Base-by-base conservation (phyloP, 2,113 vertebrate genomes). In the Alosa alosa region DNA sequence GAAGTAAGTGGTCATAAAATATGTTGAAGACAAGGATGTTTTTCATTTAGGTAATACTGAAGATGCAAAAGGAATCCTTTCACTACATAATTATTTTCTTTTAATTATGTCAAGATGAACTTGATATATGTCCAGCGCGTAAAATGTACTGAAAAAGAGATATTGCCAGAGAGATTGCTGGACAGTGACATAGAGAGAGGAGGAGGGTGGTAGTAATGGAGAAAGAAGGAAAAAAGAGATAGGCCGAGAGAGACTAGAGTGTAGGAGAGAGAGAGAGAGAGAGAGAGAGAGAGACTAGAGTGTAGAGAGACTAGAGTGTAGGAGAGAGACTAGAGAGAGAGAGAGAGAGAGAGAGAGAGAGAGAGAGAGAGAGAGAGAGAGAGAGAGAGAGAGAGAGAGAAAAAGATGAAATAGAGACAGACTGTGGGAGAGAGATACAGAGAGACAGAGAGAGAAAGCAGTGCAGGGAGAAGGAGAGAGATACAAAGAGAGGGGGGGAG, bases 401-500 rank as follows among this genome's bases (percentile, higher is more conserved):
- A 6, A 18, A 15, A 18, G 13, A 15, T 39, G 68, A 75, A 7
- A 75, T 2, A 75, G 68, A 75, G 68, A 75, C 8, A 75, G 68
- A 31, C 6, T 39, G 72, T 39, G 36, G 11, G 13, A 41, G 9
- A 78, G 36, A 6, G 25, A 78, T 36, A 36, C 10, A 75, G 10
- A 75, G 25, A 75, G 68, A 78, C 36, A 25, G 64, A 36, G 25
- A 25, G 20, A 64, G 4, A 31, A 31, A 36, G 64, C 9, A 81
- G 5, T 84, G 78, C 45, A 89, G 47, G 41, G 17, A 47, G 8
- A 57, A 5, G 52, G 60, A 82, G 78, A 87, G n/a, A 6, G n/a
- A 83, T 45, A 41, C 41, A 82, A 85, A 87, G 52, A 84, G 49
- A 87, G 60, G 83, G 83, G 82, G 45, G 78, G 57, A 18, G 81